Percentiles rank a stretch among this genome's conserved stretches.
phyloP scores from a whole-genome alignment of 2,113 vertebrate species.

The Hemicordylus capensis region DNA sequence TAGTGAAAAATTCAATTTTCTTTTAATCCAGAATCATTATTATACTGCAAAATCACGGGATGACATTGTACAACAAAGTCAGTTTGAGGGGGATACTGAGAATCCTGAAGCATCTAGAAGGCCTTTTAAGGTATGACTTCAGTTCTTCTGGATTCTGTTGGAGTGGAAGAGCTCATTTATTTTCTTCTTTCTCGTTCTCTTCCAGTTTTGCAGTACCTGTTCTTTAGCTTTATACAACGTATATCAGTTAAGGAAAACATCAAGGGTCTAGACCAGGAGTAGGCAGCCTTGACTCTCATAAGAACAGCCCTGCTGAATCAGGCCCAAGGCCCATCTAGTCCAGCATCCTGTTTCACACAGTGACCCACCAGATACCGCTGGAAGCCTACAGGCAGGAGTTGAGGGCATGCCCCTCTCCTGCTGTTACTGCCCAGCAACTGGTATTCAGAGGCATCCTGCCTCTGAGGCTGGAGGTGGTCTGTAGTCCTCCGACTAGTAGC shows the following conservation, averaged over 20 bases:
- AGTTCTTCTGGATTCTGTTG: slow-evolving; percentile 19
- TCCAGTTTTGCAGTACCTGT: background rate
- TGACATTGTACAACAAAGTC: slow-evolving; percentile 45
- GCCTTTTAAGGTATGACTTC: slow-evolving; percentile 71
- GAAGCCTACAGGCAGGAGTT: too few relatives aligned
- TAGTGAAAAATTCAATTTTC: slow-evolving; percentile 15
- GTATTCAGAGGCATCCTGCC: too few relatives aligned
- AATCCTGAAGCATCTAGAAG: slow-evolving; percentile 63
- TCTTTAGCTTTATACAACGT: background rate
- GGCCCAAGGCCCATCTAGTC: too few relatives aligned
- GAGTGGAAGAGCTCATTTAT: slow-evolving; percentile 9
- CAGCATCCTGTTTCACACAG: too few relatives aligned
- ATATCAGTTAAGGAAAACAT: background rate
- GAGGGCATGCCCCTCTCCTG: too few relatives aligned
- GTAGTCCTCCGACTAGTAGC: too few relatives aligned
- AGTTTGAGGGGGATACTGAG: slow-evolving; percentile 60
- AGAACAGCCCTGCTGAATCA: too few relatives aligned
- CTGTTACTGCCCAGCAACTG: too few relatives aligned
- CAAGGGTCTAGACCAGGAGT: background rate
- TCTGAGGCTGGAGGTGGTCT: too few relatives aligned
- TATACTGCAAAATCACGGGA: slow-evolving; percentile 62
- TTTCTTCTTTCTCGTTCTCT: background rate
- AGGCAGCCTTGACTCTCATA: too few relatives aligned
- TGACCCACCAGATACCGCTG: too few relatives aligned
- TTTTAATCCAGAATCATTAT: slow-evolving; percentile 69